phyloP scores from a whole-genome alignment of 1,140 invertebrate genomes.

The Drosophila persimilis region DNA sequence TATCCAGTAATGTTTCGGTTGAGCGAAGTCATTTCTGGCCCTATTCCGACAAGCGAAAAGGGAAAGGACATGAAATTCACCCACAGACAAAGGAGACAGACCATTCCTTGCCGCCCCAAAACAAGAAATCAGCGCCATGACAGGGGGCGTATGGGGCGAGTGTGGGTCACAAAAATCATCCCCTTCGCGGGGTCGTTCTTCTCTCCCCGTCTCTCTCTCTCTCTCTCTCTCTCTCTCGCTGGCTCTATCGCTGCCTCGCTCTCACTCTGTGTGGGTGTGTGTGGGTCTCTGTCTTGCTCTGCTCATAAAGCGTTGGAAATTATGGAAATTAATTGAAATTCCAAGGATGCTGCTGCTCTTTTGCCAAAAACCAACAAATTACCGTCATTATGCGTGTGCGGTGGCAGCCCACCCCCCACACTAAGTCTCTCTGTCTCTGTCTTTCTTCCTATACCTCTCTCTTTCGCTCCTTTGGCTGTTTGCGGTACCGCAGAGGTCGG shows the following conservation, averaged over 20 bases:
- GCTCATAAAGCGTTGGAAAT: constrained; percentile 80
- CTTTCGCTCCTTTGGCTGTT: neutral
- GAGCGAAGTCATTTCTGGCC: neutral
- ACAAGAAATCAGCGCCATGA: neutral
- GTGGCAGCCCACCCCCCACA: no score
- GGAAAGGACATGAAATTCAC: constrained; percentile 1
- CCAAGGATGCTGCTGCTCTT: constrained; percentile 79
- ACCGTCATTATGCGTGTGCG: constrained; percentile 75
- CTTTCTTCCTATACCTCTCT: neutral
- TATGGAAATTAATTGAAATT: constrained; percentile 83
- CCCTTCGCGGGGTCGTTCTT: constrained; percentile 17
- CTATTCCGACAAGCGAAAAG: no score
- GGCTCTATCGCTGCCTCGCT: neutral
- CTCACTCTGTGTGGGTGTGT: constrained; percentile 26
- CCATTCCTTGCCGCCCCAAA: neutral
- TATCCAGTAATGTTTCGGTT: neutral
- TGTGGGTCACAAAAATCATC: constrained; percentile 40
- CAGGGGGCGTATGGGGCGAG: neutral
- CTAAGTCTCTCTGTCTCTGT: neutral
- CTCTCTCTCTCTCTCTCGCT: constrained; percentile 9
- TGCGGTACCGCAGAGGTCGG: no score
- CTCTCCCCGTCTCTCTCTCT: constrained; percentile 10
- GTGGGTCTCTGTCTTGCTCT: constrained; percentile 36
- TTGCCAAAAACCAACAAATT: constrained; percentile 81
- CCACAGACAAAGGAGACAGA: constrained; percentile 9